phyloP scores from a whole-genome alignment of 53 echinoderm and acorn worm species.

The Holothuria leucospilota region DNA sequence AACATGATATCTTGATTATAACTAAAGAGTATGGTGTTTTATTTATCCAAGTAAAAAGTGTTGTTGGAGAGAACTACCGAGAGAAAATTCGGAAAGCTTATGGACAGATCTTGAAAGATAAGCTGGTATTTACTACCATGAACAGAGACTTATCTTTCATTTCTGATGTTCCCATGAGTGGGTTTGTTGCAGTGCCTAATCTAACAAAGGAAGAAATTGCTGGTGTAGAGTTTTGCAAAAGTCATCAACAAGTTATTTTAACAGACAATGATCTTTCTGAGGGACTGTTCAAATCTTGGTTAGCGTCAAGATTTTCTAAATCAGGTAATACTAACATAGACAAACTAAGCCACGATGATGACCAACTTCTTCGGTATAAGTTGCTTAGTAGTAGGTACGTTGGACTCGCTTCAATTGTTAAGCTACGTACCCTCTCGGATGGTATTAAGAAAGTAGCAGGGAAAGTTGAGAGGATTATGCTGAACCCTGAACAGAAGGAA shows the following conservation, averaged over 20 bases:
- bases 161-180: neutral
- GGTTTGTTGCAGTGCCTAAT: conserved; percentile 7
- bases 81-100: neutral
- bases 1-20: conserved; percentile 41
- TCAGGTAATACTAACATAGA: too few relatives aligned
- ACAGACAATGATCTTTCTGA: neutral
- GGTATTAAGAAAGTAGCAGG: neutral
- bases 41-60: conserved; percentile 26
- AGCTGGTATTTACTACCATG: conserved; percentile 4
- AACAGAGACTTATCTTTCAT: conserved; percentile 40
- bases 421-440: too few relatives aligned
- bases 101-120: conserved; percentile 19
- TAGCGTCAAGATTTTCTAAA: neutral
- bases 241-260: neutral
- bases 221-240: neutral
- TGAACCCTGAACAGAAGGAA: conserved; percentile 1
- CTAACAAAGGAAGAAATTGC: neutral
- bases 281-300: too few relatives aligned
- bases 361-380: neutral
- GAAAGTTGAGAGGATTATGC: neutral
- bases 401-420: too few relatives aligned
- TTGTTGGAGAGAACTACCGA: neutral
- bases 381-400: neutral
- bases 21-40: neutral
- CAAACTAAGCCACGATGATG: neutral